A percentile compares a stretch with the other conserved stretches of the same genome.
Evolutionary conservation across 1,140 invertebrate species (phyloP).

Genomic region (Gryllus bimaculatus): DNA sequence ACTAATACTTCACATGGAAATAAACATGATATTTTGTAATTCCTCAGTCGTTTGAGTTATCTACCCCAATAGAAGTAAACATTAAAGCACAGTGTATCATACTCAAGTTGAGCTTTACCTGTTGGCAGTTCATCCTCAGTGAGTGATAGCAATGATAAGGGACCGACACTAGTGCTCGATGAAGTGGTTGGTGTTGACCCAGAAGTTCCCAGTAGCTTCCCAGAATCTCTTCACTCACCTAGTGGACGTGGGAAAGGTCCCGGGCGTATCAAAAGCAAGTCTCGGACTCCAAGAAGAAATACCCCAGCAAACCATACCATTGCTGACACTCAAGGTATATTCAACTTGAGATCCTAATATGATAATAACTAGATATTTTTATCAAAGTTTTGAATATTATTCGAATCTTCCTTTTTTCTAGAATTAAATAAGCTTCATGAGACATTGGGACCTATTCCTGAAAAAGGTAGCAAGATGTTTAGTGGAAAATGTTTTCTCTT

Average conservation of each 20-base stretch:
- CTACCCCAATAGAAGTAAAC: no score
- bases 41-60: no score
- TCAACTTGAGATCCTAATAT: no score
- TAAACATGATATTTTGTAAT: no score
- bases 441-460: slow-evolving; percentile 42
- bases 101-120: neutral
- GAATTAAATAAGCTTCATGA: neutral
- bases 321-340: neutral
- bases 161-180: neutral
- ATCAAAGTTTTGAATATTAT: neutral
- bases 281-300: neutral
- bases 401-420: neutral
- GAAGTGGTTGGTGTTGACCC: neutral
- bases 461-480: slow-evolving; percentile 38
- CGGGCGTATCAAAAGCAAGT: neutral
- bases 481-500: slow-evolving; percentile 43
- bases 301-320: neutral
- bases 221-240: neutral
- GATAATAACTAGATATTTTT: neutral
- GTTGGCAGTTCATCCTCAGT: neutral
- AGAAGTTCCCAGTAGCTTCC: neutral
- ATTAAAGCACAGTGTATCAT: neutral
- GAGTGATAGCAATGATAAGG: neutral
- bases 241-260: neutral
- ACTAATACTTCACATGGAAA: no score